A percentile compares a stretch with the other conserved stretches of the same genome.
Evolutionary conservation across 2,113 vertebrate species (phyloP).

Genomic region (Sapayoa aenigma): DNA sequence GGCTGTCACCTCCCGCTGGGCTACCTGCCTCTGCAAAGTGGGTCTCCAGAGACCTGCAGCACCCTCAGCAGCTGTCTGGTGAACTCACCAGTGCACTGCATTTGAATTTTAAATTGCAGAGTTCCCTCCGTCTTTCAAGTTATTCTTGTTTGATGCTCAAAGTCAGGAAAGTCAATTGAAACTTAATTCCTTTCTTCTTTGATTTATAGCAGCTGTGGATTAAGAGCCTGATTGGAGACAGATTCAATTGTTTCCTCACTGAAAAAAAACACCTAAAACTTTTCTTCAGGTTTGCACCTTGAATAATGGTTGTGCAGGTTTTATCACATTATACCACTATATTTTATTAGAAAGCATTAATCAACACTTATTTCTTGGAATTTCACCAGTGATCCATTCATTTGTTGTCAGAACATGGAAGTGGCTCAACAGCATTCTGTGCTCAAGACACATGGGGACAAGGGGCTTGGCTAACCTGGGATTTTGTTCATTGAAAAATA

Average conservation of each 20-base stretch:
- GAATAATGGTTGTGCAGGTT: conserved; percentile 60
- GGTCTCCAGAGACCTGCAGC: not conserved
- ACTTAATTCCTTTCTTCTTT: conserved; percentile 76
- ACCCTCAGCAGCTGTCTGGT: not conserved
- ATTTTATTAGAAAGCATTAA: conserved; percentile 57
- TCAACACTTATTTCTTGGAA: not conserved
- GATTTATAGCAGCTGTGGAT: conserved; percentile 76
- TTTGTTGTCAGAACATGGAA: not conserved
- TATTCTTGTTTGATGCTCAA: conserved; percentile 54
- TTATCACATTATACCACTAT: not conserved
- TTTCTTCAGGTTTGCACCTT: conserved; percentile 58
- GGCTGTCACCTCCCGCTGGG: not conserved
- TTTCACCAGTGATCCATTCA: not conserved
- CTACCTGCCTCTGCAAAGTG: not conserved
- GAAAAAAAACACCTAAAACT: conserved; percentile 48
- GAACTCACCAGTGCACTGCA: not conserved
- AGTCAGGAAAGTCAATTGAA: conserved; percentile 77
- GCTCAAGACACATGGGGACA: not conserved
- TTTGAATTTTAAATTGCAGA: conserved; percentile 57
- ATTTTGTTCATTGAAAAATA: not conserved
- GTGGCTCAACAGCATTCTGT: not conserved
- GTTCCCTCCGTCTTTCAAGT: conserved; percentile 47
- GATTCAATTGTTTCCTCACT: conserved; percentile 61
- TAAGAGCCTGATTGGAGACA: conserved; percentile 67
- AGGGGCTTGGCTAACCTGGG: not conserved